Conservation (phyloP, 2,888 invertebrate species). For the Aspidiotus destructor region DNA sequence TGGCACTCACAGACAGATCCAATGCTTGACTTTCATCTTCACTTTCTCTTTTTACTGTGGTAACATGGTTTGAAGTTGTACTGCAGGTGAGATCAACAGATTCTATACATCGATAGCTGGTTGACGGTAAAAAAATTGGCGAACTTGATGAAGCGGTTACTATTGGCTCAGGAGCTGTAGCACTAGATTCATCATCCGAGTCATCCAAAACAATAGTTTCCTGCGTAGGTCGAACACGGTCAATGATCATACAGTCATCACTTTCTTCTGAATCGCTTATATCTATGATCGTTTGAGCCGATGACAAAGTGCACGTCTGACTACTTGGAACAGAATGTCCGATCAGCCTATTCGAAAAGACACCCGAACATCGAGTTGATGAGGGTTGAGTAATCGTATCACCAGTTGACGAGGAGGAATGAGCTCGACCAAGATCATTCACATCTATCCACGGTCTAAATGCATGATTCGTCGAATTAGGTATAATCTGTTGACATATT, state of each 20-base stretch:
- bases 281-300: slow-evolving; percentile 9
- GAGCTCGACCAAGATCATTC: not conserved
- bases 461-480: slow-evolving; percentile 8
- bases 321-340: not conserved
- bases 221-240: slow-evolving; percentile 1
- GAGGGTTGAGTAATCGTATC: not conserved
- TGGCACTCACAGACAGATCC: not conserved
- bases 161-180: not conserved
- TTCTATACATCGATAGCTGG: not conserved
- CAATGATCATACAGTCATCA: slow-evolving; percentile 26
- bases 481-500: slow-evolving; percentile 17
- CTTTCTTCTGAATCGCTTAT: slow-evolving; percentile 17
- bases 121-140: not conserved
- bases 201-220: slow-evolving; percentile 23
- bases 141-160: not conserved
- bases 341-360: not conserved
- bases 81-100: not conserved
- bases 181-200: slow-evolving; percentile 8
- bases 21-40: not conserved
- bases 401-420: too few species aligned
- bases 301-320: not conserved
- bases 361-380: not conserved
- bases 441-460: slow-evolving; percentile 16
- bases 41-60: too few species aligned
- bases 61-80: not conserved